Evolutionary conservation across 2,113 vertebrate species (phyloP).

Genomic region (Thalassoma bifasciatum): DNA sequence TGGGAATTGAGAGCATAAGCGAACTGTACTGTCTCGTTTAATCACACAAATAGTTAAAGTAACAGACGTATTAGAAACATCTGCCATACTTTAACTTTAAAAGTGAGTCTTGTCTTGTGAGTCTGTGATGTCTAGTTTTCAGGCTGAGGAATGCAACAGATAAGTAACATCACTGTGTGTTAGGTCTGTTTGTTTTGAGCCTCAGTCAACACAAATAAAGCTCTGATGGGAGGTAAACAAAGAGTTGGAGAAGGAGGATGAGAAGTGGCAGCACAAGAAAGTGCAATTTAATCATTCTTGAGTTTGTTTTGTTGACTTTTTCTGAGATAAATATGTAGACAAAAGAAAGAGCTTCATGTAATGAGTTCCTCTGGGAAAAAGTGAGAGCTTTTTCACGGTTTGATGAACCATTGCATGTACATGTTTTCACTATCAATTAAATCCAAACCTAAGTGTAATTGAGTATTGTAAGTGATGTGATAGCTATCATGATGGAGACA

Average conservation of each 20-base stretch:
- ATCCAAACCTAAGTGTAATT: too few relatives aligned
- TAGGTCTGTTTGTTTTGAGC: conserved; percentile 32
- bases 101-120: background rate
- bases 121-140: conserved; percentile 30
- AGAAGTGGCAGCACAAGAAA: background rate
- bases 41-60: background rate
- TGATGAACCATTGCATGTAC: too few relatives aligned
- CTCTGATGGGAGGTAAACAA: conserved; percentile 43
- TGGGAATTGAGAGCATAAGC: background rate
- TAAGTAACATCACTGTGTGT: conserved; percentile 47
- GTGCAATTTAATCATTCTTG: background rate
- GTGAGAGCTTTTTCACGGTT: too few relatives aligned
- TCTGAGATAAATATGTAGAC: too few relatives aligned
- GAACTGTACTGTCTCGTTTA: background rate
- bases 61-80: too few relatives aligned
- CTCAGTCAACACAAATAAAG: conserved; percentile 71
- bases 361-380: too few relatives aligned
- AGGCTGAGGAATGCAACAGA: conserved; percentile 38
- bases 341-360: too few relatives aligned
- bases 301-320: too few relatives aligned
- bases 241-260: conserved; percentile 3
- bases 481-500: too few relatives aligned
- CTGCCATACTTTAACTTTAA: background rate
- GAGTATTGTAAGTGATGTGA: too few relatives aligned
- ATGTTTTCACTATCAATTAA: too few relatives aligned